A percentile compares a stretch with the other conserved stretches of the same genome.
Evolutionary conservation across 2,113 vertebrate species (phyloP).

Genomic region (Neoarius graeffei): DNA sequence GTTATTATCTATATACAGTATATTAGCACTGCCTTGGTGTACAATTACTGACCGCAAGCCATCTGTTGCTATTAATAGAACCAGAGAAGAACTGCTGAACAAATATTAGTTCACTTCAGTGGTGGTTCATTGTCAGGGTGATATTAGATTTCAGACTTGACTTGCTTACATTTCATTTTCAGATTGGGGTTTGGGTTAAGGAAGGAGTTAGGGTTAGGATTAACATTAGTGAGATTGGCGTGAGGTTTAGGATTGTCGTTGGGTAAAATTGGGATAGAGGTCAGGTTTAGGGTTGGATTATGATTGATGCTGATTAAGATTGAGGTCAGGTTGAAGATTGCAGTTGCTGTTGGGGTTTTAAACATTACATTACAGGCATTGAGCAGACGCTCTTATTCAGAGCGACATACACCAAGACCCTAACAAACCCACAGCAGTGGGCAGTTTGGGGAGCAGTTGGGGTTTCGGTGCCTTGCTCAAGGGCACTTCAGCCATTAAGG

Average conservation of each 20-base stretch:
- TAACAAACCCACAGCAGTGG: too few species aligned
- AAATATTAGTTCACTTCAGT: neutral
- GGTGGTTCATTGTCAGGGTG: neutral
- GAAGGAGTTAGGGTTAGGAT: neutral
- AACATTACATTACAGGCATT: too few species aligned
- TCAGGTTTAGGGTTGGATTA: neutral
- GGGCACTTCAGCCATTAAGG: too few species aligned
- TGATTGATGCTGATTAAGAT: neutral
- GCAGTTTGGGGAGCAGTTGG: too few species aligned
- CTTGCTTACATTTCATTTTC: neutral
- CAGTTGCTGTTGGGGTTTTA: neutral
- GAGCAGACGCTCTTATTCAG: too few species aligned
- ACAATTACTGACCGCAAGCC: neutral
- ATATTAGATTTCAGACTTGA: neutral
- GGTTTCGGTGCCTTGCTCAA: too few species aligned
- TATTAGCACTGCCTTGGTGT: neutral
- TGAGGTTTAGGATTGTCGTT: neutral
- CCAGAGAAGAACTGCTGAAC: neutral
- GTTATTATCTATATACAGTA: neutral
- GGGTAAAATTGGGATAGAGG: neutral
- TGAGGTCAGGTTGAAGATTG: neutral
- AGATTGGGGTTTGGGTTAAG: neutral
- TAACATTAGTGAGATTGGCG: neutral
- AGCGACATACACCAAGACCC: too few species aligned
- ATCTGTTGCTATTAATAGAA: neutral